Percentiles rank a stretch among this genome's conserved stretches.
These are phyloP conservation scores for Melopsittacus undulatus DNA, from an alignment of 2,797 vertebrate species.

Conservation along the genomic window DNA sequence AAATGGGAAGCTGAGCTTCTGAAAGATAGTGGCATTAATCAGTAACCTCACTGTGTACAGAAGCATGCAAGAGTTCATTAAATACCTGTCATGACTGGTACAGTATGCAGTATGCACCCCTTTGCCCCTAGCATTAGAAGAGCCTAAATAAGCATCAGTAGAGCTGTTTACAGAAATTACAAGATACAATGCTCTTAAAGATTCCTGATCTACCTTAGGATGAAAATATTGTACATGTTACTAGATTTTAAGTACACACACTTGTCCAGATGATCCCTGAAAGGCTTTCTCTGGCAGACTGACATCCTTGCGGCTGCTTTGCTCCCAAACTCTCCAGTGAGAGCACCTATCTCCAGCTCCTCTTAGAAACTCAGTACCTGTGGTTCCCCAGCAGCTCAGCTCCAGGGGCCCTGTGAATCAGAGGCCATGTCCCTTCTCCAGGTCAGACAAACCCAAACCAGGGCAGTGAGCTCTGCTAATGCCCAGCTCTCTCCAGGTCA, in stretches of 20 bases:
- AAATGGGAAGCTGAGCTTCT: not conserved
- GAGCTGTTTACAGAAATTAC: not conserved
- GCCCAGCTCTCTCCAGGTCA: not conserved
- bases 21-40: not conserved
- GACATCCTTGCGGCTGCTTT: not conserved
- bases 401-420: not conserved
- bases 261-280: not conserved
- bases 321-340: not conserved
- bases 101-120: too few species aligned
- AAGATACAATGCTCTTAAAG: not conserved
- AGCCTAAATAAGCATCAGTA: not conserved
- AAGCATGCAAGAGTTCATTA: not conserved
- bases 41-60: not conserved
- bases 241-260: rapidly evolving
- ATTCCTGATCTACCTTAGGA: not conserved
- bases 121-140: not conserved
- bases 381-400: not conserved
- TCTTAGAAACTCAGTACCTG: not conserved
- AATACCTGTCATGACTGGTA: not conserved
- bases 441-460: not conserved
- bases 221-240: not conserved
- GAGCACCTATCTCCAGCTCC: not conserved
- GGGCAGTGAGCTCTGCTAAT: not conserved
- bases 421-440: not conserved
- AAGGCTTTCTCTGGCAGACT: not conserved